Conservation (phyloP, 2,113 vertebrate species). For the Theristicus caerulescens region DNA sequence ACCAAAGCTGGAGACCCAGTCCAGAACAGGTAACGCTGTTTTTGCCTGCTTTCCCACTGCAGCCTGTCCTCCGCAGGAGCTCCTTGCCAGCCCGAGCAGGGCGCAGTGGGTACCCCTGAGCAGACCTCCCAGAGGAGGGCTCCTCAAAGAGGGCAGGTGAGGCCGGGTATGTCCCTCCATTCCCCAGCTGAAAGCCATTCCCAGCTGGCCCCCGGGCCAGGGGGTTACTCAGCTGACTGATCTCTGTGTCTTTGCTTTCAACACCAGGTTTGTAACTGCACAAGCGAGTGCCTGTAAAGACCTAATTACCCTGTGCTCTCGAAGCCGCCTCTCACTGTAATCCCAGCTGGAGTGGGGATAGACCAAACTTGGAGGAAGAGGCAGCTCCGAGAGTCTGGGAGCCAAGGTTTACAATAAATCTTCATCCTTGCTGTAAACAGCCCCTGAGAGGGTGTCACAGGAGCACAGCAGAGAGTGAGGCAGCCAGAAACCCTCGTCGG, state of each 20-base stretch:
- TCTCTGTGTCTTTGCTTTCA: neutral
- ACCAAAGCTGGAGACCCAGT: neutral
- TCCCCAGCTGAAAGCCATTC: neutral
- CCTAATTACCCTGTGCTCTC: neutral
- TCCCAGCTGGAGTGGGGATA: neutral
- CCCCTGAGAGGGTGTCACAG: constrained; percentile 12
- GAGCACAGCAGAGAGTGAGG: neutral
- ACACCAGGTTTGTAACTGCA: neutral
- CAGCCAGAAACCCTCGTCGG: neutral
- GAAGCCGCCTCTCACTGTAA: neutral
- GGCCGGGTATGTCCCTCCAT: neutral
- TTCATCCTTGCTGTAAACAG: neutral
- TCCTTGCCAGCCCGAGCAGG: neutral
- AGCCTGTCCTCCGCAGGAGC: neutral
- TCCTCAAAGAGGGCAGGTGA: neutral
- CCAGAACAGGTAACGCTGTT: neutral
- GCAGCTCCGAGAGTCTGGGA: neutral
- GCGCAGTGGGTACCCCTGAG: neutral
- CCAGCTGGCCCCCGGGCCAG: neutral
- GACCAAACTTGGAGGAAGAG: constrained; percentile 6
- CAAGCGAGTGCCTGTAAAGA: neutral
- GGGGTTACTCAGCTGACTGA: neutral
- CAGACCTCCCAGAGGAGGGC: no score
- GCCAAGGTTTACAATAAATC: constrained; percentile 47
- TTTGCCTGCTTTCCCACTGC: neutral